Evolutionary conservation across 2,888 invertebrate genomes (phyloP).

Genomic region (Leucoma salicis): DNA sequence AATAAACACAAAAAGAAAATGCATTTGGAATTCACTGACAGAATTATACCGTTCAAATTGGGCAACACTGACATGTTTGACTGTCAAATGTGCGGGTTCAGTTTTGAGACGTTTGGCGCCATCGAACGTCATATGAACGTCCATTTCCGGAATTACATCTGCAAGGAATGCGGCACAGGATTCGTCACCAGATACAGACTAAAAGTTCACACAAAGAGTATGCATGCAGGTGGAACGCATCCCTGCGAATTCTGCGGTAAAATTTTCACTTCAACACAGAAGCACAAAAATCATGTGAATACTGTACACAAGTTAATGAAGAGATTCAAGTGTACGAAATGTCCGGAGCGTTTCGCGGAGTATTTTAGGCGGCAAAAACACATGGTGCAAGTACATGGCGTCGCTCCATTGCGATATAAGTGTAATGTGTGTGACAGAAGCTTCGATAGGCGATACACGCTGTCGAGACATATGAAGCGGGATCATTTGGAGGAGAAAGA

Average conservation of each 20-base stretch:
- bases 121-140: constrained; percentile 72
- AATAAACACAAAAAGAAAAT: constrained; percentile 56
- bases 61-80: constrained; percentile 43
- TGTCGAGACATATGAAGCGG: constrained; percentile 61
- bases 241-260: constrained; percentile 62
- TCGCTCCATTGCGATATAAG: constrained; percentile 51
- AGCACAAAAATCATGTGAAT: constrained; percentile 58
- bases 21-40: constrained; percentile 47
- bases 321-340: constrained; percentile 59
- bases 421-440: constrained; percentile 63
- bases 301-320: constrained; percentile 56
- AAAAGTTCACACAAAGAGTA: constrained; percentile 58
- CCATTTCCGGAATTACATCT: constrained; percentile 65
- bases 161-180: constrained; percentile 63
- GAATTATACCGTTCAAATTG: constrained; percentile 64
- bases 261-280: constrained; percentile 49
- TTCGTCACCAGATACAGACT: constrained; percentile 61
- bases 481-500: constrained; percentile 60
- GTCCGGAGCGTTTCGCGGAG: constrained; percentile 58
- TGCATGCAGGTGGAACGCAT: constrained; percentile 49
- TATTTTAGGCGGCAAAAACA: constrained; percentile 63
- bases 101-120: constrained; percentile 66
- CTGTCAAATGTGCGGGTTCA: constrained; percentile 60
- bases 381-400: constrained; percentile 57
- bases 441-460: constrained; percentile 48